phyloP scores from a whole-genome alignment of 2,888 invertebrate genomes.

The Sericinus montela region DNA sequence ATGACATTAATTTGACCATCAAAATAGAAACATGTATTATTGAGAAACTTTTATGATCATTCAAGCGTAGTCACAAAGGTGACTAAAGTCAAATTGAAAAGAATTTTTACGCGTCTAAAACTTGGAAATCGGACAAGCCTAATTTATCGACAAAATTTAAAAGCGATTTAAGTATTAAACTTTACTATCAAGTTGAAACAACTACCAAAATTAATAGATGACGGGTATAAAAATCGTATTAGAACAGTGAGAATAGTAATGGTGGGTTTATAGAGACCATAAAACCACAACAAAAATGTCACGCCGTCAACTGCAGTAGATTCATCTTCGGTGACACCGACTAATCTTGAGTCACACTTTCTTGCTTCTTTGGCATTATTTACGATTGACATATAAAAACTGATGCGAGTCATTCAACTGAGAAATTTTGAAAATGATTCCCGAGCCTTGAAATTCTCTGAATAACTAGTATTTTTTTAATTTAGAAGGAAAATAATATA shows the following conservation, averaged over 20 bases:
- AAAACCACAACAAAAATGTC: conserved; percentile 58
- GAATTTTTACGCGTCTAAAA: conserved; percentile 12
- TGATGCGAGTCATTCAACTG: background rate
- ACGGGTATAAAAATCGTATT: conserved; percentile 60
- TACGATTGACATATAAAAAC: conserved; percentile 4
- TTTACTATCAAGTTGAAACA: conserved; percentile 48
- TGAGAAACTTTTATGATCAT: conserved; percentile 9
- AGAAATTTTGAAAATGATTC: conserved; percentile 1
- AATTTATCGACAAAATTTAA: conserved; percentile 37
- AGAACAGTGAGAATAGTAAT: conserved; percentile 64
- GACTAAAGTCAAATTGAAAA: conserved; percentile 6
- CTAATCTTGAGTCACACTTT: conserved; percentile 36
- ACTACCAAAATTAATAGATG: conserved; percentile 61
- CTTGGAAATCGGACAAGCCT: conserved; percentile 24
- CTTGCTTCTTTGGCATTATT: conserved; percentile 1
- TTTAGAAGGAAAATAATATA: too few relatives aligned
- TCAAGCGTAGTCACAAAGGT: conserved; percentile 11
- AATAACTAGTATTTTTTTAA: background rate
- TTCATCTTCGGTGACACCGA: conserved; percentile 34
- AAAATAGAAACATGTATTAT: conserved; percentile 14
- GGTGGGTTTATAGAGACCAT: conserved; percentile 53
- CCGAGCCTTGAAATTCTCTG: background rate
- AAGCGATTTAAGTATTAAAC: conserved; percentile 51
- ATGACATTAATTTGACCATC: conserved; percentile 28
- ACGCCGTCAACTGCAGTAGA: conserved; percentile 41